A percentile compares a stretch with the other conserved stretches of the same genome.
Conservation (phyloP, 2,797 vertebrate species). For the Tragopan temminckii region DNA sequence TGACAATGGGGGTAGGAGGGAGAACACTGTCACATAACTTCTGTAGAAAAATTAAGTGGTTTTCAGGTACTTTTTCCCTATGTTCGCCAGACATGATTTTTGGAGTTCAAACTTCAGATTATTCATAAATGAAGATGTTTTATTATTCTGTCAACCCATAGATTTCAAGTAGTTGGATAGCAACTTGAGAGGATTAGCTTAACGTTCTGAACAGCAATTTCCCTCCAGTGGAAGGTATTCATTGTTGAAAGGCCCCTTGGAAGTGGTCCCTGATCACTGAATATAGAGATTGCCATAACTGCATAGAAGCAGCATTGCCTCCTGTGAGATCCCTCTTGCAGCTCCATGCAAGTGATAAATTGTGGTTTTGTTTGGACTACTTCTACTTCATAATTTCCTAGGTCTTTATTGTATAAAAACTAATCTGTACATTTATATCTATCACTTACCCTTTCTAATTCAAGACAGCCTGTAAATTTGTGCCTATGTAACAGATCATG, state of each 20-base stretch:
- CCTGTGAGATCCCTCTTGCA: background rate
- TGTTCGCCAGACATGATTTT: background rate
- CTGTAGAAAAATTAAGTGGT: background rate
- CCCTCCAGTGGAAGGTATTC: background rate
- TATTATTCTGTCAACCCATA: background rate
- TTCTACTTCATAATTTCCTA: background rate
- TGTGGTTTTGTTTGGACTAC: background rate
- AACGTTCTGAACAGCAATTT: background rate
- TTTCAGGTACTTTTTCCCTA: background rate
- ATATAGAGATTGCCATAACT: fast-evolving
- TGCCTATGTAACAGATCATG: background rate
- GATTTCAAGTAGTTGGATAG: background rate
- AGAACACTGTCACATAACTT: background rate
- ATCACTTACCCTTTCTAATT: background rate
- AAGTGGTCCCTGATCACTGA: background rate
- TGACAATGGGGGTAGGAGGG: no score
- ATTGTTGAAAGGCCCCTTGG: background rate
- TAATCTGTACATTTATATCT: background rate
- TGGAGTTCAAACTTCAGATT: background rate
- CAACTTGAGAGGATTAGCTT: background rate
- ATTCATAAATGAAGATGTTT: background rate
- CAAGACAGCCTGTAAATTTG: background rate
- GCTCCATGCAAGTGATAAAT: background rate
- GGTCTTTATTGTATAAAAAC: background rate
- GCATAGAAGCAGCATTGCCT: background rate